Conservation (phyloP, 2,888 invertebrate species). For the Acrobasis suavella region DNA sequence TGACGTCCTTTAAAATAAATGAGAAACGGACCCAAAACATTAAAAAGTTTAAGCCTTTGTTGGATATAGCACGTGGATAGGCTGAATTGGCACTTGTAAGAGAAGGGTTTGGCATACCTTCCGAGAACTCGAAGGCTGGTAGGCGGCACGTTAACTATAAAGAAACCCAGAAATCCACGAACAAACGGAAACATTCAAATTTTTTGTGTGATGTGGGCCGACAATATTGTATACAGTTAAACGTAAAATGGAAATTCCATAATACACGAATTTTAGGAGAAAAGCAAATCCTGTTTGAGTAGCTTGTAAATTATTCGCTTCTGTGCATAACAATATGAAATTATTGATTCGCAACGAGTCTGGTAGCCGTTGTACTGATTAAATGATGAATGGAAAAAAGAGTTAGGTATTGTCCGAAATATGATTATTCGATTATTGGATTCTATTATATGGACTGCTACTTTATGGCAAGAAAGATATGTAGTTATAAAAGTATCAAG, state of each 20-base stretch:
- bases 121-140: conserved; percentile 52
- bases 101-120: conserved; percentile 61
- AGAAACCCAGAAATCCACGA: conserved; percentile 38
- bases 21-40: conserved; percentile 46
- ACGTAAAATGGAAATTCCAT: conserved; percentile 35
- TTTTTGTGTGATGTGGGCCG: conserved; percentile 33
- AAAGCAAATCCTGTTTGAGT: conserved; percentile 30
- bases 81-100: conserved; percentile 44
- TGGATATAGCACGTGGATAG: conserved; percentile 66
- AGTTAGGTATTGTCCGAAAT: conserved; percentile 37
- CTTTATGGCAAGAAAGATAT: too few relatives aligned
- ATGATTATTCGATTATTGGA: conserved; percentile 24
- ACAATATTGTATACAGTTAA: conserved; percentile 36
- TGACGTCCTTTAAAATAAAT: conserved; percentile 60
- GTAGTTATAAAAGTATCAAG: too few relatives aligned
- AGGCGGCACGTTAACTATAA: conserved; percentile 45
- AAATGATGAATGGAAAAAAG: conserved; percentile 40
- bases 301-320: conserved; percentile 49
- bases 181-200: conserved; percentile 42
- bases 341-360: conserved; percentile 50
- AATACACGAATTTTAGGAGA: conserved; percentile 36
- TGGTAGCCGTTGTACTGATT: conserved; percentile 46
- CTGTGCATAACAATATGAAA: conserved; percentile 51
- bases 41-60: conserved; percentile 49
- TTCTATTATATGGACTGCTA: background rate